Evolutionary conservation across 2,888 invertebrate species (phyloP), one percentile per base, ranked within the genome.

Genomic region (Drosophila leonis): DNA sequence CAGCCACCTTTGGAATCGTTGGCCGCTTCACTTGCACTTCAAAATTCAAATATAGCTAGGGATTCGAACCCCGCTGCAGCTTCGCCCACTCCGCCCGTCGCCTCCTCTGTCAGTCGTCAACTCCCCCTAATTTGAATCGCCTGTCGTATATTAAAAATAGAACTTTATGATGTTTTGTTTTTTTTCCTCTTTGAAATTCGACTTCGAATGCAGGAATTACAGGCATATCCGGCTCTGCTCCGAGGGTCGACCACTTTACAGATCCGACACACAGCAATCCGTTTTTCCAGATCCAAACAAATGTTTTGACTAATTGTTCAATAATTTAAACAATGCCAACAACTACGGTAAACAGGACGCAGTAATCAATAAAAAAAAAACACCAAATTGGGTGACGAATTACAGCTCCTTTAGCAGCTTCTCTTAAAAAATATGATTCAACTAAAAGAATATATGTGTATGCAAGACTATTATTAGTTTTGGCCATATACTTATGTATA

Each of bases 281-380:
- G 20, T 57, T 42, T 61, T 35, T 31, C 12, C n/a, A 18, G 31
- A 59, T 61, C 33, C 37, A 73, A 68, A 67, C 69, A 76, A 76
- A 78, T 71, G 64, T 72, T 88, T 84, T 82, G 77, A 83, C 52
- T 62, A 62, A 74, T 72, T 64, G 60, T 60, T 27, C 39, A 48
- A 48, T 29, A 60, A 54, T 13, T 35, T 29, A 67, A 59, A 62
- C 65, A 55, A 44, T 20, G 29, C 29, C 29, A 4, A 2, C 27
- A 46, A 62, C 51, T 86, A 78, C 85, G 78, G 80, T 85, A 85
- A 85, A 85, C 84, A 85, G 89, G 85, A 89, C 87, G 80, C 61
- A 39, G 8, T n/a, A 8, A 12, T 29, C 44, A 51, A 7, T 49
- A 33, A 33, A 31, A 48, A 29, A n/a, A n/a, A 27, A 29, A 29